Evolutionary conservation across 1,140 invertebrate species (phyloP).

Genomic region (Pseudoatta argentina): DNA sequence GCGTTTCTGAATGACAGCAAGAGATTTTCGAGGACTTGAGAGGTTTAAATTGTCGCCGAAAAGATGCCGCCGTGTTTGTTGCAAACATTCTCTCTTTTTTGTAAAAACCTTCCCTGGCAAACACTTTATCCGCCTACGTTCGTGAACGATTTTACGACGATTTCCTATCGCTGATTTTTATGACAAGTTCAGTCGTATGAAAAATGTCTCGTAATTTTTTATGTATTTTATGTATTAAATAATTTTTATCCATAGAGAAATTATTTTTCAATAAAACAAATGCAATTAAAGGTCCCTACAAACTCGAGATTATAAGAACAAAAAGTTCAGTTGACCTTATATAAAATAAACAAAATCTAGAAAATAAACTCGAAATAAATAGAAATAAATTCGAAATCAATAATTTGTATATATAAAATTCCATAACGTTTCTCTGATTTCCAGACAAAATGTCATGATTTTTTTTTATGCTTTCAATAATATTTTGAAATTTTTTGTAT

Average conservation of each 20-base stretch:
- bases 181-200: background rate
- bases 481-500: too few relatives aligned
- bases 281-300: background rate
- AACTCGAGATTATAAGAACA: background rate
- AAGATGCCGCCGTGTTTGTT: conserved; percentile 48
- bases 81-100: conserved; percentile 20
- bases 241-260: background rate
- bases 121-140: background rate
- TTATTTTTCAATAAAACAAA: background rate
- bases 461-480: too few relatives aligned
- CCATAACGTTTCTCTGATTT: too few relatives aligned
- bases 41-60: conserved; percentile 29
- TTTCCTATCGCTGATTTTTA: background rate
- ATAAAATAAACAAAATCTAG: background rate
- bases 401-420: background rate
- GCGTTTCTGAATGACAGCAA: conserved; percentile 28
- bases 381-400: background rate
- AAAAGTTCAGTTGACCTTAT: background rate
- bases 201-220: background rate
- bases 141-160: background rate
- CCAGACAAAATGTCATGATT: too few relatives aligned
- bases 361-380: background rate
- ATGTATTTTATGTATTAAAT: background rate
- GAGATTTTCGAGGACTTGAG: conserved; percentile 8
- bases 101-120: conserved; percentile 1